Evolutionary conservation across 2,113 vertebrate species (phyloP).

Genomic region (Sinosuthora webbiana): DNA sequence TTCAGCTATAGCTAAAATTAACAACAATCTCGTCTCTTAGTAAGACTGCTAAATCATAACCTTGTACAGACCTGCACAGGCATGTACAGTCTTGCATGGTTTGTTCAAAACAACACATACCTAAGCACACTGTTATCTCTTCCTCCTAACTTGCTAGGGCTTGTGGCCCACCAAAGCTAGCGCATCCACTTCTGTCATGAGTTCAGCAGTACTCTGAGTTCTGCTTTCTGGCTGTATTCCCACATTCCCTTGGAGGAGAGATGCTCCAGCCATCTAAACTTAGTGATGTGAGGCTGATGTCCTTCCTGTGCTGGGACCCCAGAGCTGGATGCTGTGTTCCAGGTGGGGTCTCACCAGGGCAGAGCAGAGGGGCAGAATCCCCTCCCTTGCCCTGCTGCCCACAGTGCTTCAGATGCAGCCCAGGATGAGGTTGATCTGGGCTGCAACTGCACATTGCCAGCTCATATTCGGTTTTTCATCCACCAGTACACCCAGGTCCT

Average conservation of each 20-base stretch:
- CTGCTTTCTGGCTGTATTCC: neutral
- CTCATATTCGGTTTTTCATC: neutral
- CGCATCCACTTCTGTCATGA: neutral
- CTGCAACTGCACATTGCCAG: neutral
- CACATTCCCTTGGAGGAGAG: neutral
- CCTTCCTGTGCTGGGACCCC: neutral
- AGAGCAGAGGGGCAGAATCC: neutral
- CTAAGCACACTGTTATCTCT: neutral
- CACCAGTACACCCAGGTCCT: neutral
- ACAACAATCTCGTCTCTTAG: neutral
- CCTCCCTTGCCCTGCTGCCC: rapidly evolving
- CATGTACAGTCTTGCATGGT: neutral
- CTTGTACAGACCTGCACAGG: neutral
- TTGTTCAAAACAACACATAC: neutral
- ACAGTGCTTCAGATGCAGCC: rapidly evolving
- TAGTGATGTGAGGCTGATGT: neutral
- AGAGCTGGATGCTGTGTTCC: neutral
- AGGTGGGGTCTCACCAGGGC: neutral
- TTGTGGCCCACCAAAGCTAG: neutral
- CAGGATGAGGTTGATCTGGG: neutral
- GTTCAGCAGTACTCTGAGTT: neutral
- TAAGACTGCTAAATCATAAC: neutral
- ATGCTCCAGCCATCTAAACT: neutral
- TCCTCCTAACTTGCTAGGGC: neutral
- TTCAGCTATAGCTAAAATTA: neutral